These are phyloP conservation scores for Epinephelus moara DNA, from an alignment of 2,113 vertebrate species.

Conservation along the genomic window DNA sequence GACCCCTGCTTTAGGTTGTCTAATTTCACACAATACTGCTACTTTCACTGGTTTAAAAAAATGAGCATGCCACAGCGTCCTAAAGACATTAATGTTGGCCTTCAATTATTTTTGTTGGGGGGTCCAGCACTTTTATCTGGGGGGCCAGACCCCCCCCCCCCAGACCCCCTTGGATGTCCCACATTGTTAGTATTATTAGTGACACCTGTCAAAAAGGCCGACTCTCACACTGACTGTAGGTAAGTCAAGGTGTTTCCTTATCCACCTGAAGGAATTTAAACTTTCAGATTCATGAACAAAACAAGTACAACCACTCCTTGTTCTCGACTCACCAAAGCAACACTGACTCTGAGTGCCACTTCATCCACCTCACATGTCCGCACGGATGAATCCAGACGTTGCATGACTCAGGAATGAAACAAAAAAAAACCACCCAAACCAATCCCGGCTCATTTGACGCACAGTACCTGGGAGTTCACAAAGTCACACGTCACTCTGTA, in stretches of 20 bases:
- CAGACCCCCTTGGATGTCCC: too few relatives aligned
- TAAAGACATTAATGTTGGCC: too few relatives aligned
- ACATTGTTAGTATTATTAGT: not conserved
- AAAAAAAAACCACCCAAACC: slow-evolving; percentile 2
- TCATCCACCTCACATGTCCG: not conserved
- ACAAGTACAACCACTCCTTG: slow-evolving; percentile 19
- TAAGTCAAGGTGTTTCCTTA: not conserved
- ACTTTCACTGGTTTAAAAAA: too few relatives aligned
- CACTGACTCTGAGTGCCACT: slow-evolving; percentile 35
- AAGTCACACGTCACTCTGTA: slow-evolving; percentile 63
- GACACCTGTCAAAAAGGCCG: not conserved
- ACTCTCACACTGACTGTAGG: not conserved
- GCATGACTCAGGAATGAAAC: slow-evolving; percentile 41
- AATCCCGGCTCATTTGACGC: slow-evolving; percentile 47
- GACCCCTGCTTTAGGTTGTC: too few relatives aligned
- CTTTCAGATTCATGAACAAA: slow-evolving; percentile 35
- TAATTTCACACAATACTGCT: too few relatives aligned
- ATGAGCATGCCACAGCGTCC: too few relatives aligned
- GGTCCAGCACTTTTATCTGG: too few relatives aligned
- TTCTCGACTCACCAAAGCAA: slow-evolving; percentile 15
- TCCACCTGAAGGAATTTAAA: not conserved
- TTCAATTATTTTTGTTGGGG: too few relatives aligned
- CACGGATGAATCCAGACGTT: slow-evolving; percentile 5
- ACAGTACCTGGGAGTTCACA: slow-evolving; percentile 33
- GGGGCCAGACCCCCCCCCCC: too few relatives aligned